Conservation (phyloP, 2,797 vertebrate species). For the Tenualosa ilisha region DNA sequence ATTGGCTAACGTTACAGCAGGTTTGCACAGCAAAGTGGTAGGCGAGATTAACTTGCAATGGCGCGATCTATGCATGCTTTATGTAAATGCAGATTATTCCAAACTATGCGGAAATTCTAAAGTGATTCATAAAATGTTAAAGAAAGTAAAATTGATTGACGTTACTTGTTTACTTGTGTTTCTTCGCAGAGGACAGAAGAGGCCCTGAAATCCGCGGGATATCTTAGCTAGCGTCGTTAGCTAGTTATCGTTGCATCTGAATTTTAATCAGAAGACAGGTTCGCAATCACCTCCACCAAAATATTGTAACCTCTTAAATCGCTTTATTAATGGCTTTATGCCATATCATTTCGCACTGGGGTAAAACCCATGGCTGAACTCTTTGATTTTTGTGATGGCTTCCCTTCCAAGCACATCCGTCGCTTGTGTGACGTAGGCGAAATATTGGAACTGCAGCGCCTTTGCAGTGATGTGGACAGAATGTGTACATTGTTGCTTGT, state of each 20-base stretch:
- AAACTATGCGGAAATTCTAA: not conserved
- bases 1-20: not conserved
- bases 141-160: not conserved
- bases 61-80: not conserved
- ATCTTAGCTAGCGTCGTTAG: not conserved
- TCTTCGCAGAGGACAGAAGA: not conserved
- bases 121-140: not conserved
- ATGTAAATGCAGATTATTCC: not conserved
- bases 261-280: not conserved
- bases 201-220: conserved; percentile 17
- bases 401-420: not conserved
- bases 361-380: not conserved
- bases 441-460: not conserved
- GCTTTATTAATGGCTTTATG: not conserved
- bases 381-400: too few relatives aligned
- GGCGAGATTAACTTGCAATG: not conserved
- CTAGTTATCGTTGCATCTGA: conserved; percentile 10
- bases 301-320: not conserved
- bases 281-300: not conserved
- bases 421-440: conserved; percentile 17
- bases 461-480: not conserved
- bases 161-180: conserved; percentile 11
- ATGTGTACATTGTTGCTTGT: not conserved
- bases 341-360: not conserved
- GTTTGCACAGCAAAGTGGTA: not conserved